phyloP scores from a whole-genome alignment of 1,140 invertebrate species.

The Drosophila subobscura region DNA sequence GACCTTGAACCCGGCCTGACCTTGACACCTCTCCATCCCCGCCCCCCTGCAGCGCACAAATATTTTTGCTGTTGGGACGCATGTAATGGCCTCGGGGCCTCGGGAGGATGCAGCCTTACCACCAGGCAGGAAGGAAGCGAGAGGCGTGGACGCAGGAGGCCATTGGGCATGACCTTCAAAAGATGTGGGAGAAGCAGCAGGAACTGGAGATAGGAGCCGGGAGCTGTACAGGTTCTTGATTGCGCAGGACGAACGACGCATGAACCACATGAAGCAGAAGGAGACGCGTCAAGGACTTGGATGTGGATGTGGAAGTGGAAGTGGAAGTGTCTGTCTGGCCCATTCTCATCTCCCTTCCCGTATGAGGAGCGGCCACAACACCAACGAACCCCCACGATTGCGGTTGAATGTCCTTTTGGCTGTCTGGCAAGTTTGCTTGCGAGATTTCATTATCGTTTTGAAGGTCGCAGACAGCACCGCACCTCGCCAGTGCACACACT shows the following conservation, averaged over 20 bases:
- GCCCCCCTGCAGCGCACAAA: not conserved
- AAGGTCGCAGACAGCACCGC: slow-evolving; percentile 67
- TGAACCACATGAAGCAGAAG: not conserved
- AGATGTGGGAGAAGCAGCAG: not conserved
- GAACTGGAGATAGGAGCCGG: not conserved
- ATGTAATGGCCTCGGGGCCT: no score
- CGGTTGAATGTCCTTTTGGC: slow-evolving; percentile 65
- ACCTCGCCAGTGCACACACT: slow-evolving; percentile 9
- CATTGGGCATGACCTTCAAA: not conserved
- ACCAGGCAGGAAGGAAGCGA: no score
- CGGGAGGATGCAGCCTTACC: no score
- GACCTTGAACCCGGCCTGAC: slow-evolving; percentile 33
- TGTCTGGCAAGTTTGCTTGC: slow-evolving; percentile 67
- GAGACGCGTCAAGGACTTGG: not conserved
- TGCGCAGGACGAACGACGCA: slow-evolving; percentile 26
- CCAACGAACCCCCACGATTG: not conserved
- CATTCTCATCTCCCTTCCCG: not conserved
- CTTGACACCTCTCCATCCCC: slow-evolving; percentile 2
- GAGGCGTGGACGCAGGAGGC: no score
- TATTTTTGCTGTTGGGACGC: not conserved
- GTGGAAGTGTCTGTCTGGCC: slow-evolving; percentile 40
- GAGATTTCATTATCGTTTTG: slow-evolving; percentile 51
- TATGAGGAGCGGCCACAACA: not conserved
- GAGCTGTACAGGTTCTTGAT: slow-evolving; percentile 42
- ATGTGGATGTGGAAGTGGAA: slow-evolving; percentile 2